Evolutionary conservation across 2,888 invertebrate species (phyloP).

Genomic region (Yponomeuta sedellus): DNA sequence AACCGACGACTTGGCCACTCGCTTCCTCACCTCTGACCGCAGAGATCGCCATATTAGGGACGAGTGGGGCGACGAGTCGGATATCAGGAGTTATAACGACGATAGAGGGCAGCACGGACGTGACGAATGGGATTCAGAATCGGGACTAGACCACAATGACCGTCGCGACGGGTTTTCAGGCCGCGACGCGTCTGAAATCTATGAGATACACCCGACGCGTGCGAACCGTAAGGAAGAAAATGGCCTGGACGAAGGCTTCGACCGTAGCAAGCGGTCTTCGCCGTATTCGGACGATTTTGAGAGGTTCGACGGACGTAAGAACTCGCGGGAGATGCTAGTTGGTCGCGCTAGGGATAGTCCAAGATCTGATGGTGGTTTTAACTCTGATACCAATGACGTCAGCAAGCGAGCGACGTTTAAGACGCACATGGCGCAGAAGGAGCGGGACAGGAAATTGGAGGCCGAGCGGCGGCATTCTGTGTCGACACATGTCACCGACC

Average conservation of each 20-base stretch:
- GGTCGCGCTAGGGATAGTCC: constrained; percentile 64
- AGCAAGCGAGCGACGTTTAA: constrained; percentile 79
- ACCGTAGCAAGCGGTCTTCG: constrained; percentile 49
- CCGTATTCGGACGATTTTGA: constrained; percentile 66
- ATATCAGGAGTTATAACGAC: constrained; percentile 41
- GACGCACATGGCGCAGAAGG: constrained; percentile 83
- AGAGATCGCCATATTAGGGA: constrained; percentile 49
- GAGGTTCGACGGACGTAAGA: constrained; percentile 65
- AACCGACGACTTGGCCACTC: constrained; percentile 58
- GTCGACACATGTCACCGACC: constrained; percentile 85
- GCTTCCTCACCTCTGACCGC: constrained; percentile 61
- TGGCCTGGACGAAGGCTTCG: constrained; percentile 50
- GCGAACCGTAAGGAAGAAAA: constrained; percentile 56
- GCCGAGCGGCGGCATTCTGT: constrained; percentile 85
- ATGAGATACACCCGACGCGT: constrained; percentile 60
- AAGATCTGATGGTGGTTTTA: constrained; percentile 56
- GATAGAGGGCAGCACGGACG: constrained; percentile 46
- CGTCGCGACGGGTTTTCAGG: constrained; percentile 56
- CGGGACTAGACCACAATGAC: constrained; percentile 49
- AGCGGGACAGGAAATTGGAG: constrained; percentile 77
- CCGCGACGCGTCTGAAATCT: constrained; percentile 65
- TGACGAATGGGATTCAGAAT: constrained; percentile 71
- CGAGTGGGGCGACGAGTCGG: constrained; percentile 66
- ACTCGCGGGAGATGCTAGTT: constrained; percentile 69
- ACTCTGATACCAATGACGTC: constrained; percentile 47